A percentile compares a stretch with the other conserved stretches of the same genome.
Conservation (phyloP, 2,113 vertebrate genomes). For the Panurus biarmicus region DNA sequence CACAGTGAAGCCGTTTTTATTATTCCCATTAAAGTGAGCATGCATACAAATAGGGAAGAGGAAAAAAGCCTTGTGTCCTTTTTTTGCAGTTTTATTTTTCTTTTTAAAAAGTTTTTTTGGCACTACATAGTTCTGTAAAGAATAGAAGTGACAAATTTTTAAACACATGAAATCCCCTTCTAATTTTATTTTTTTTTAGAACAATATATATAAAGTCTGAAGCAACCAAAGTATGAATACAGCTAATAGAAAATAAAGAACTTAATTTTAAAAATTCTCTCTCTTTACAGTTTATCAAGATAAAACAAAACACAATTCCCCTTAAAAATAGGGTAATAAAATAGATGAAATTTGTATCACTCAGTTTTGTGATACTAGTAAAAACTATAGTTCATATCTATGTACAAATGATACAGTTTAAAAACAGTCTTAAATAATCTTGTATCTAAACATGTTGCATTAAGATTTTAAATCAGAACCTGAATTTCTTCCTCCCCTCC, state of each 20-base stretch:
- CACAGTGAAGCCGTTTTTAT: neutral
- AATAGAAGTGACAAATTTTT: constrained; percentile 83
- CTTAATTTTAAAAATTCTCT: constrained; percentile 87
- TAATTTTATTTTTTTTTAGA: constrained; percentile 83
- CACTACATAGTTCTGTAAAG: constrained; percentile 88
- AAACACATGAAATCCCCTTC: constrained; percentile 87
- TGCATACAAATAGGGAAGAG: constrained; percentile 49
- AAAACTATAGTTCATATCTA: constrained; percentile 89
- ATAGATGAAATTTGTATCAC: constrained; percentile 99
- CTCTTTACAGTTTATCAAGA: constrained; percentile 89
- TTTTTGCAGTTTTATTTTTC: constrained; percentile 70
- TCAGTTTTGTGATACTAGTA: constrained; percentile 91
- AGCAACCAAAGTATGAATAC: constrained; percentile 96
- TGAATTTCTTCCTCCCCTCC: constrained; percentile 66
- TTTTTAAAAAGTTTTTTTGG: constrained; percentile 83
- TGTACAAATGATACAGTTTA: constrained; percentile 99
- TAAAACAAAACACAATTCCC: constrained; percentile 96
- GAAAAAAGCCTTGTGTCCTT: constrained; percentile 51
- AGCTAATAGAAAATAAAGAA: constrained; percentile 99
- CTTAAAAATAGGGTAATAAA: constrained; percentile 99
- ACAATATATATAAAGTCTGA: constrained; percentile 86
- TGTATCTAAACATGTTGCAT: constrained; percentile 73
- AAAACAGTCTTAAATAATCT: constrained; percentile 84
- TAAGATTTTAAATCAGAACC: constrained; percentile 74
- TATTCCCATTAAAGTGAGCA: neutral